phyloP scores from a whole-genome alignment of 2,888 invertebrate species.

The Protonemura montana region DNA sequence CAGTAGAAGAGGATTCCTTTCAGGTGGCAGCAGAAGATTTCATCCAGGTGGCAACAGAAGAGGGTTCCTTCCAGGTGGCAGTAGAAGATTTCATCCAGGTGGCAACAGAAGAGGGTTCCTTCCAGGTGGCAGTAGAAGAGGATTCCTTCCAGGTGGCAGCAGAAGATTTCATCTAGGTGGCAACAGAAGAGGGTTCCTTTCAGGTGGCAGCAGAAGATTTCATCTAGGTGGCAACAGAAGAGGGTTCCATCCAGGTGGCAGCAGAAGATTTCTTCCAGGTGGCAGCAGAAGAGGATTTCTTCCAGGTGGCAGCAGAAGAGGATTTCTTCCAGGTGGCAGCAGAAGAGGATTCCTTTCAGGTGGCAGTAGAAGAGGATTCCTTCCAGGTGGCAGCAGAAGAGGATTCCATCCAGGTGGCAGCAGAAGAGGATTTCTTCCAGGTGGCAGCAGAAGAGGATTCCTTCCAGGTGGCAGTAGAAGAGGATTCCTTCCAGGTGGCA shows the following conservation, averaged over 20 bases:
- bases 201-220: too few relatives aligned
- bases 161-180: too few relatives aligned
- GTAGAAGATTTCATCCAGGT: background rate
- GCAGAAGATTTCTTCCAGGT: background rate
- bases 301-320: background rate
- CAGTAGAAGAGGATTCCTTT: background rate
- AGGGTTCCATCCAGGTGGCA: background rate
- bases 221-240: background rate
- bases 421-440: background rate
- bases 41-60: background rate
- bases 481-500: background rate
- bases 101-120: background rate
- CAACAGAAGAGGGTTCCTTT: too few relatives aligned
- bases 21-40: background rate
- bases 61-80: background rate
- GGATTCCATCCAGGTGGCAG: background rate
- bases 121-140: background rate
- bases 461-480: background rate
- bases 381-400: background rate
- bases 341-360: background rate
- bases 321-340: background rate
- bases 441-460: too few relatives aligned
- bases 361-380: background rate
- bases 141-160: background rate
- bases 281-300: background rate